These are phyloP conservation scores for Thera britannica DNA, from an alignment of 2,888 invertebrate species.

Conservation along the genomic window DNA sequence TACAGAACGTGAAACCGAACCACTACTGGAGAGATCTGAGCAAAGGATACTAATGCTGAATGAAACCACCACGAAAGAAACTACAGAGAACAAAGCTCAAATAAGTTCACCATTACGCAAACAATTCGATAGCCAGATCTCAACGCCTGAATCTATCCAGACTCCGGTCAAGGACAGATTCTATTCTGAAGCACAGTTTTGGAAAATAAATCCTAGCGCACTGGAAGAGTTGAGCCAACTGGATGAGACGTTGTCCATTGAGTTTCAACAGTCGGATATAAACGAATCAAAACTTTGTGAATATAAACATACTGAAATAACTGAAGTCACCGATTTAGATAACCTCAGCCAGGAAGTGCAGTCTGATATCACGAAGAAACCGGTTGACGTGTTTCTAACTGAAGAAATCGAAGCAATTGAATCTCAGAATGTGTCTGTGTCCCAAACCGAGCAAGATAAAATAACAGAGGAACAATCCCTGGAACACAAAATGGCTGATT, in stretches of 20 bases:
- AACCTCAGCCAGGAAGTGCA: slow-evolving; percentile 17
- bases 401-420: slow-evolving; percentile 47
- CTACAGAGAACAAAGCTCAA: slow-evolving; percentile 11
- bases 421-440: slow-evolving; percentile 37
- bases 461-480: slow-evolving; percentile 72
- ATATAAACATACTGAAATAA: slow-evolving; percentile 5
- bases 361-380: slow-evolving; percentile 30
- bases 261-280: slow-evolving; percentile 46
- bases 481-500: slow-evolving; percentile 79
- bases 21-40: background rate
- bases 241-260: slow-evolving; percentile 62
- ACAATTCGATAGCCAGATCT: slow-evolving; percentile 54
- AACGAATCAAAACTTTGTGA: slow-evolving; percentile 12
- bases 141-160: slow-evolving; percentile 71
- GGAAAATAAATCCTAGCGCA: slow-evolving; percentile 69
- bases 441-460: slow-evolving; percentile 43
- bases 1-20: background rate
- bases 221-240: slow-evolving; percentile 54
- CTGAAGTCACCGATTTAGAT: slow-evolving; percentile 21
- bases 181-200: slow-evolving; percentile 76
- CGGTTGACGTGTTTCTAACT: slow-evolving; percentile 40
- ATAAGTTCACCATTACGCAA: slow-evolving; percentile 34
- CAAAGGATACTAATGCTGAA: slow-evolving; percentile 4
- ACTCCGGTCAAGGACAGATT: slow-evolving; percentile 76
- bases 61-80: background rate